Evolutionary conservation across 2,113 vertebrate species (phyloP).

Genomic region (Poeciliopsis occidentalis): DNA sequence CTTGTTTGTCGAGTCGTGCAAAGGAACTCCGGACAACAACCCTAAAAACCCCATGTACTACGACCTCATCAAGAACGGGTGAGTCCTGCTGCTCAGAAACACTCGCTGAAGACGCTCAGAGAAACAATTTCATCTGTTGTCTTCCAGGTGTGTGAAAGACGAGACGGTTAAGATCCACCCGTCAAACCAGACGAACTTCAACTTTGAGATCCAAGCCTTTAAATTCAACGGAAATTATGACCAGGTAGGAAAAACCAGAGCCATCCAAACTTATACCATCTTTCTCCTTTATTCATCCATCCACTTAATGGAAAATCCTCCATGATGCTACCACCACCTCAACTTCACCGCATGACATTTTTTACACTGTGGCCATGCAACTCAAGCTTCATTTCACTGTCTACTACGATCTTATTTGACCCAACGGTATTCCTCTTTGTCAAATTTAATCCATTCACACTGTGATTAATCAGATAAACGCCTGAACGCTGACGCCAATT

Average conservation of each 20-base stretch:
- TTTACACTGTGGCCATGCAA: too few relatives aligned
- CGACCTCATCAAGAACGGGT: conserved; percentile 75
- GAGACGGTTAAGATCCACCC: conserved; percentile 47
- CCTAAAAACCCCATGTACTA: conserved; percentile 66
- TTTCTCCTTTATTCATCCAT: too few relatives aligned
- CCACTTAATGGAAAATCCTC: too few relatives aligned
- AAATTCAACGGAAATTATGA: conserved; percentile 75
- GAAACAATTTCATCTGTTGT: not conserved
- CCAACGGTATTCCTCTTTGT: too few relatives aligned
- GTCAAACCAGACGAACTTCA: conserved; percentile 39
- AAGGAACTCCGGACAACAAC: conserved; percentile 75
- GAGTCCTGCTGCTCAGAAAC: conserved; percentile 6
- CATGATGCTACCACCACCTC: too few relatives aligned
- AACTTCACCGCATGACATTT: too few relatives aligned
- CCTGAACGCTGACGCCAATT: too few relatives aligned
- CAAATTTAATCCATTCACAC: too few relatives aligned
- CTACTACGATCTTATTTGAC: too few relatives aligned
- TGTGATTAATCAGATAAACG: too few relatives aligned
- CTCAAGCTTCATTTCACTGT: too few relatives aligned
- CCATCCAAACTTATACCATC: too few relatives aligned
- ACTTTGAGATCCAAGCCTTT: conserved; percentile 76
- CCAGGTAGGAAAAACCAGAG: conserved; percentile 55
- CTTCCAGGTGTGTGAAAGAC: conserved; percentile 69
- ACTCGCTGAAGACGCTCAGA: not conserved
- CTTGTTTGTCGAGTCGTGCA: conserved; percentile 80